A percentile compares a stretch with the other conserved stretches of the same genome.
Conservation (phyloP, 2,888 invertebrate species). For the Lysandra coridon region DNA sequence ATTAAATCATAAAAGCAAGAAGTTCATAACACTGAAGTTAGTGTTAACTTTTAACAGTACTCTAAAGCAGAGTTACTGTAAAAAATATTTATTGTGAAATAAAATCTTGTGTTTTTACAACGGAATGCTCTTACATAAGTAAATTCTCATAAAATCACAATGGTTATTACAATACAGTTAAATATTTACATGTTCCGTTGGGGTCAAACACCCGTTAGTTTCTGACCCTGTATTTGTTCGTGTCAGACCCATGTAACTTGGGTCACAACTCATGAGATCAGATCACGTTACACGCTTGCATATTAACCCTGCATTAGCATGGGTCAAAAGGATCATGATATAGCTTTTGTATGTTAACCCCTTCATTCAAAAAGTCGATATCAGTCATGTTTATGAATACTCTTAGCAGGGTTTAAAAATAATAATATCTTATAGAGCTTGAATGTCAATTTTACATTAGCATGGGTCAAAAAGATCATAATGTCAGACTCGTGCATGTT, state of each 20-base stretch:
- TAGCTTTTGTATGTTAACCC: neutral
- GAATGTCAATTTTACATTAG: too few relatives aligned
- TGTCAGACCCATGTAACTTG: neutral
- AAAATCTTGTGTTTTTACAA: neutral
- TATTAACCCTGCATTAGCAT: neutral
- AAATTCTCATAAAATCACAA: neutral
- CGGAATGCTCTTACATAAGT: neutral
- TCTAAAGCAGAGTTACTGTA: too few relatives aligned
- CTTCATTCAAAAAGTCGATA: too few relatives aligned
- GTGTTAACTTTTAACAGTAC: too few relatives aligned
- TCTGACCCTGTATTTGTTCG: slow-evolving; percentile 4
- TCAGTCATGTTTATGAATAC: too few relatives aligned
- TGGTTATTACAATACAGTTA: slow-evolving; percentile 10
- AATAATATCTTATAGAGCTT: too few relatives aligned
- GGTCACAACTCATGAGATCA: neutral
- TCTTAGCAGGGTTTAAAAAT: too few relatives aligned
- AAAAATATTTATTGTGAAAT: too few relatives aligned
- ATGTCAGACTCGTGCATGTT: neutral
- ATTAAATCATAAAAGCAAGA: too few relatives aligned
- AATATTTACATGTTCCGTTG: slow-evolving; percentile 19
- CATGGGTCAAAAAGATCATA: too few relatives aligned
- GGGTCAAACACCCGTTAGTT: neutral
- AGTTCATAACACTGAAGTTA: too few relatives aligned
- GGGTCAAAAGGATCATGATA: neutral
- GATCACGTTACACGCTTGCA: neutral